A percentile compares a stretch with the other conserved stretches of the same genome.
Evolutionary conservation across 2,113 vertebrate genomes (phyloP).

Genomic region (Aegotheles bennettii): DNA sequence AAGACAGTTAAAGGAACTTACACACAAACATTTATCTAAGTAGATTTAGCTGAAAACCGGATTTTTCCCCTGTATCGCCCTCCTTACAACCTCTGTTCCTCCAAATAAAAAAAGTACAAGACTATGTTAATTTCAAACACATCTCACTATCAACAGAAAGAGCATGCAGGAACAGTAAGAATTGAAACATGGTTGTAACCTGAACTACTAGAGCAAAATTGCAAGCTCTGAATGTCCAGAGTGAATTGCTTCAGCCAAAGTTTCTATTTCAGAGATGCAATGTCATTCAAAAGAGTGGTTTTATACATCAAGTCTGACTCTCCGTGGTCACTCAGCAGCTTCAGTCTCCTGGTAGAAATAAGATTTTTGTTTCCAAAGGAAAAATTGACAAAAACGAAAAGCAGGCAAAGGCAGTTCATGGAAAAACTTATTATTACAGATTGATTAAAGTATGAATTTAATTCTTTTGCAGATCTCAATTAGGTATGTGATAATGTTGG

Average conservation of each 20-base stretch:
- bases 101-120: not conserved
- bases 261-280: not conserved
- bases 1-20: not conserved
- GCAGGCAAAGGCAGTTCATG: not conserved
- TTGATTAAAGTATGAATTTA: not conserved
- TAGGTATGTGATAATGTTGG: not conserved
- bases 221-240: not conserved
- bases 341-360: not conserved
- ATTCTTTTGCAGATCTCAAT: not conserved
- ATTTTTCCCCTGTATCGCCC: rapidly evolving
- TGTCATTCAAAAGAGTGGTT: not conserved
- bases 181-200: rapidly evolving
- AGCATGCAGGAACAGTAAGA: not conserved
- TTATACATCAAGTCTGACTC: not conserved
- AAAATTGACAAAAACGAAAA: not conserved
- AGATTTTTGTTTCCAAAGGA: not conserved
- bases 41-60: not conserved
- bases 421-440: not conserved
- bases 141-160: not conserved
- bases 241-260: not conserved
- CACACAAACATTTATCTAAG: not conserved
- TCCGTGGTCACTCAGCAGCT: not conserved
- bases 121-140: rapidly evolving
- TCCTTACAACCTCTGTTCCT: not conserved
- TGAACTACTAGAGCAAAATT: not conserved